phyloP scores from a whole-genome alignment of 1,140 invertebrate species.

The Semibalanus balanoides region DNA sequence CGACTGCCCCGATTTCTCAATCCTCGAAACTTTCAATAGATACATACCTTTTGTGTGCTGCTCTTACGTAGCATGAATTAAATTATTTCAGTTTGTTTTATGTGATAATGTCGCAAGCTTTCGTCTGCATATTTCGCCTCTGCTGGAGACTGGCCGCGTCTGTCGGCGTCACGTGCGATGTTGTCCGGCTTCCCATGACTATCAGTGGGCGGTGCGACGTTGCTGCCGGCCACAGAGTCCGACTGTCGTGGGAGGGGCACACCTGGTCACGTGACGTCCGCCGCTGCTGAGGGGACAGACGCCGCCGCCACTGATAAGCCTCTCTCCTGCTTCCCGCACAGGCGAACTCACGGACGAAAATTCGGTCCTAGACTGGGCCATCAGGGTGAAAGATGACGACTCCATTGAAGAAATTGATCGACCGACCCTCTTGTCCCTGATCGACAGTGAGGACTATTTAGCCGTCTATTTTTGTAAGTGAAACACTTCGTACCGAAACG shows the following conservation, averaged over 20 bases:
- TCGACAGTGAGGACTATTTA: constrained; percentile 79
- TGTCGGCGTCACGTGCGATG: too few species aligned
- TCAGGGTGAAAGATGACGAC: constrained; percentile 79
- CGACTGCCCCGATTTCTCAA: too few species aligned
- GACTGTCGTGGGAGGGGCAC: background rate
- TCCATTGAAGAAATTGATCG: constrained; percentile 83
- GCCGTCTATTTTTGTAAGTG: constrained; percentile 85
- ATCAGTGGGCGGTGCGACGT: too few species aligned
- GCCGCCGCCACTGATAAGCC: background rate
- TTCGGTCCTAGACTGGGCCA: constrained; percentile 78
- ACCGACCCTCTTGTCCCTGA: constrained; percentile 66
- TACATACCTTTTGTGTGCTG: too few species aligned
- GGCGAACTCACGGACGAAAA: constrained; percentile 71
- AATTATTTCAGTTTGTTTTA: too few species aligned
- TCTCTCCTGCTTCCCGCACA: constrained; percentile 33
- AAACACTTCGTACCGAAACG: background rate
- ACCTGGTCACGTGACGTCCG: background rate
- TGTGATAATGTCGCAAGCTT: too few species aligned
- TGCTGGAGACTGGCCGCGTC: too few species aligned
- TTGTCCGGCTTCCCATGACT: too few species aligned
- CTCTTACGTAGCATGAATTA: too few species aligned
- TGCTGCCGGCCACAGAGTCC: too few species aligned
- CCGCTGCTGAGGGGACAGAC: background rate
- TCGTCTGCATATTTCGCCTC: too few species aligned
- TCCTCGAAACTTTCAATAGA: too few species aligned